Evolutionary conservation across 2,797 vertebrate species (phyloP).

Genomic region (Macrochelys suwanniensis): DNA sequence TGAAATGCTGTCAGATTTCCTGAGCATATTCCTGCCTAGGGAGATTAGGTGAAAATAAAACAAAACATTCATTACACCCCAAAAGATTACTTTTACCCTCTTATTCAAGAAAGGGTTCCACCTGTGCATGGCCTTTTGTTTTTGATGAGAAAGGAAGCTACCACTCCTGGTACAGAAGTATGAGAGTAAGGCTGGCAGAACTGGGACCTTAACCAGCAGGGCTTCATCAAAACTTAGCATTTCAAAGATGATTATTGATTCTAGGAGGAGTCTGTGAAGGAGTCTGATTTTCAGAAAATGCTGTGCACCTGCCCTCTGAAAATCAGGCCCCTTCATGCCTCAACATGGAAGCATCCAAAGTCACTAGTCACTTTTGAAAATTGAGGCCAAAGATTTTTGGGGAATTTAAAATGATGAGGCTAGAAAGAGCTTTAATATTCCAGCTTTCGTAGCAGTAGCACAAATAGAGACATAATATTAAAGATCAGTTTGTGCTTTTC

Average conservation of each 20-base stretch:
- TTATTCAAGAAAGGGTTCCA: not conserved
- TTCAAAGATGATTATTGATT: not conserved
- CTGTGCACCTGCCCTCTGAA: not conserved
- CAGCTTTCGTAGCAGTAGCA: not conserved
- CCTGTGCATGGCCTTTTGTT: not conserved
- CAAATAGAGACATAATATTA: not conserved
- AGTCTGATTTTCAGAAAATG: not conserved
- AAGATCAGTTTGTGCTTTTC: not conserved
- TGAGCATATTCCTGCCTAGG: not conserved
- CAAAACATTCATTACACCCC: not conserved
- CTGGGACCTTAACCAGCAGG: not conserved
- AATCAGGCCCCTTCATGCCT: not conserved
- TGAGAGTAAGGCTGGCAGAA: not conserved
- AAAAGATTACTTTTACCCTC: not conserved
- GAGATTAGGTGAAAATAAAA: not conserved
- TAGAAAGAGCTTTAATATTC: not conserved
- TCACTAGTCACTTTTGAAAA: rapidly evolving
- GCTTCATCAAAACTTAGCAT: not conserved
- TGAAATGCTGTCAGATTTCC: not conserved
- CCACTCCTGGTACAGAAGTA: not conserved
- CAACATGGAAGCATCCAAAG: not conserved
- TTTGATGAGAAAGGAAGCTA: not conserved
- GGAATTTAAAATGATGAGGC: not conserved
- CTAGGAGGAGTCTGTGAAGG: not conserved
- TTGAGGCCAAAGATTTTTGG: rapidly evolving